Evolutionary conservation across 2,113 vertebrate genomes (phyloP).

Genomic region (Stegastes partitus): DNA sequence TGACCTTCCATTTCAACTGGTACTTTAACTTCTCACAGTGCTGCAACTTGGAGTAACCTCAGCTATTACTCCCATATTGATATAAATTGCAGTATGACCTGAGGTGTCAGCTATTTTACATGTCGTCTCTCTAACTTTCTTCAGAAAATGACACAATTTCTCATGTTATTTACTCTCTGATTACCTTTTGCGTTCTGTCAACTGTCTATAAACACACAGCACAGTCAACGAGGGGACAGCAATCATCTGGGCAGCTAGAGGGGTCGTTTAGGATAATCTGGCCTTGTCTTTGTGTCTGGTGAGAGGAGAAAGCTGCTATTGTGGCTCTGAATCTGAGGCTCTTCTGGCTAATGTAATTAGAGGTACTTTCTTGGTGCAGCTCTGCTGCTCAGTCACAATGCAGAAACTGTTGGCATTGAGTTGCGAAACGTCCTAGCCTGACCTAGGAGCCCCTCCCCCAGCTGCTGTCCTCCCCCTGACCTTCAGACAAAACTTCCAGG

Average conservation of each 20-base stretch:
- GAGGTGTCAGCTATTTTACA: no score
- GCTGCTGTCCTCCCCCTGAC: conserved; percentile 58
- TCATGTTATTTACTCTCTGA: no score
- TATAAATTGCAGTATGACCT: no score
- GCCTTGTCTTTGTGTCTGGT: conserved; percentile 22
- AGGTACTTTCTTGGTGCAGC: conserved; percentile 37
- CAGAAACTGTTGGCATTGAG: conserved; percentile 46
- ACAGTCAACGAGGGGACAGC: conserved; percentile 16
- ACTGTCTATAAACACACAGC: background rate
- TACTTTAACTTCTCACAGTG: no score
- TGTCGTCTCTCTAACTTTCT: no score
- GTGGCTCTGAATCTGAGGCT: conserved; percentile 25
- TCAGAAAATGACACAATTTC: no score
- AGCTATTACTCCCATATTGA: no score
- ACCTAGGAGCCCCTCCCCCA: conserved; percentile 36
- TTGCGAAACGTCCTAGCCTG: conserved; percentile 54
- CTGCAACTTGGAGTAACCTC: no score
- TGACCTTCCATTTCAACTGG: no score
- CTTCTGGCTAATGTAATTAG: conserved; percentile 54
- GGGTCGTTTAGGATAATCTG: conserved; percentile 32
- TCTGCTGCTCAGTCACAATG: conserved; percentile 39
- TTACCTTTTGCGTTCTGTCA: conserved; percentile 2
- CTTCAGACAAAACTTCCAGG: conserved; percentile 39
- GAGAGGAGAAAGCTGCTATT: conserved; percentile 37
- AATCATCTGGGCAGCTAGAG: background rate